Conservation (phyloP, 2,113 vertebrate genomes). For the Anhinga anhinga region DNA sequence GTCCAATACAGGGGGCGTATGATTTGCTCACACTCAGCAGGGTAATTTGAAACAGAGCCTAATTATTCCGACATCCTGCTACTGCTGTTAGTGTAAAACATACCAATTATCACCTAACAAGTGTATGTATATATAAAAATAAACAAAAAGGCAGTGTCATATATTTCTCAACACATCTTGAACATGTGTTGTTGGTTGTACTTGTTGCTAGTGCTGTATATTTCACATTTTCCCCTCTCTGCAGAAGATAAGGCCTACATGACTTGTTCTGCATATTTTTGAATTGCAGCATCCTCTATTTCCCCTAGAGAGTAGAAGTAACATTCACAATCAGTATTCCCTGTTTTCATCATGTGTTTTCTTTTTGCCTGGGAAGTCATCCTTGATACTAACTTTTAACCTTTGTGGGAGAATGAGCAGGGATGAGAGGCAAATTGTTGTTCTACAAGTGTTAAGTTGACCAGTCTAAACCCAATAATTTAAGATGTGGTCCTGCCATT, state of each 20-base stretch:
- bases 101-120: not conserved
- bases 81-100: not conserved
- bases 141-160: not conserved
- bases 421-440: not conserved
- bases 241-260: not conserved
- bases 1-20: not conserved
- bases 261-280: not conserved
- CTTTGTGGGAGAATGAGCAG: not conserved
- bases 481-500: not conserved
- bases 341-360: not conserved
- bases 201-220: fast-evolving
- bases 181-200: not conserved
- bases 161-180: not conserved
- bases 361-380: not conserved
- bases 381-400: not conserved
- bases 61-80: not conserved
- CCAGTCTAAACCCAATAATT: not conserved
- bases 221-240: not conserved
- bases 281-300: not conserved
- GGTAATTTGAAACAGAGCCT: not conserved
- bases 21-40: not conserved
- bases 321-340: not conserved
- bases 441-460: not conserved
- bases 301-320: not conserved
- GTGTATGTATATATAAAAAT: no score